Evolutionary conservation across 2,888 invertebrate species (phyloP).

Genomic region (Pelosia muscerda): DNA sequence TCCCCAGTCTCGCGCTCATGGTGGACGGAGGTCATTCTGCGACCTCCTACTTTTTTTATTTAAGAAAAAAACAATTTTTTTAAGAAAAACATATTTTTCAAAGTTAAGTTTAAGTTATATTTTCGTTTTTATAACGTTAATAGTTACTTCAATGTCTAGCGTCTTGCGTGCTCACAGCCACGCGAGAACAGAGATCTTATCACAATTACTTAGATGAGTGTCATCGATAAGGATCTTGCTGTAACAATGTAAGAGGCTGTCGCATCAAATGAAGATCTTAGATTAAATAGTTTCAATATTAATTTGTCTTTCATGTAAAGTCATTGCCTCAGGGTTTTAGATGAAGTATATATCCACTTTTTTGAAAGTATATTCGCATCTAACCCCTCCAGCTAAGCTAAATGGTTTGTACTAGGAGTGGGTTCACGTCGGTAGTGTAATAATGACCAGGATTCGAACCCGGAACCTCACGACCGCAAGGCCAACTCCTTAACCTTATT

Average conservation of each 20-base stretch:
- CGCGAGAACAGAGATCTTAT: conserved; percentile 37
- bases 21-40: too few relatives aligned
- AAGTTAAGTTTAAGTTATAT: background rate
- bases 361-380: too few relatives aligned
- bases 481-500: too few relatives aligned
- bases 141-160: background rate
- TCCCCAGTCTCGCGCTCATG: too few relatives aligned
- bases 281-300: background rate
- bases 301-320: background rate
- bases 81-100: background rate
- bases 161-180: conserved; percentile 17
- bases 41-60: too few relatives aligned
- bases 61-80: too few relatives aligned
- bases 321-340: background rate
- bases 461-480: too few relatives aligned
- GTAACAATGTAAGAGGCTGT: conserved; percentile 5
- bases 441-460: too few relatives aligned
- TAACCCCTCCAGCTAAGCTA: too few relatives aligned
- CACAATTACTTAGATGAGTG: conserved; percentile 16
- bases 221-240: conserved; percentile 12
- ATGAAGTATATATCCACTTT: too few relatives aligned
- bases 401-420: too few relatives aligned
- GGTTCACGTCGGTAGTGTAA: too few relatives aligned
- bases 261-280: conserved; percentile 9
- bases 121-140: conserved; percentile 22